Evolutionary conservation across 2,797 vertebrate species (phyloP).

Genomic region (Lepilemur ruficaudatus): DNA sequence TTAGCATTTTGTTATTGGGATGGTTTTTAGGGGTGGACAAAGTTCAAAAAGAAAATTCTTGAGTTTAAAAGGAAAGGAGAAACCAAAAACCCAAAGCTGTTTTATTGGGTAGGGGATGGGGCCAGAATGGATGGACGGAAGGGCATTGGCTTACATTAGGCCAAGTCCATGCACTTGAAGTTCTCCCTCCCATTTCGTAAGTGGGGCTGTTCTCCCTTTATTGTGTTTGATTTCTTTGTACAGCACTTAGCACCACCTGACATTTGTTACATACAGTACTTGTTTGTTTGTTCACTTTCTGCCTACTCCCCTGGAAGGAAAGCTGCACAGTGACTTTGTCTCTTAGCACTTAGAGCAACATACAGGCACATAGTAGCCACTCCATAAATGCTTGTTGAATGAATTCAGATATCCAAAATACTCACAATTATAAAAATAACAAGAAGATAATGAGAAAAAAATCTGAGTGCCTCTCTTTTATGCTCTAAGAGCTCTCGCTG

Average conservation of each 20-base stretch:
- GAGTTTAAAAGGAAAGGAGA: slow-evolving; percentile 24
- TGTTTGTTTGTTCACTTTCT: neutral
- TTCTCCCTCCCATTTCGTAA: neutral
- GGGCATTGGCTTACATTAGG: neutral
- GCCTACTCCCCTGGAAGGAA: neutral
- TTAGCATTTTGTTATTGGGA: neutral
- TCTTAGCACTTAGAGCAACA: neutral
- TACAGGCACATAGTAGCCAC: neutral
- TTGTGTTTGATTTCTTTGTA: neutral
- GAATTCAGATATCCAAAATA: neutral
- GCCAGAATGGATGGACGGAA: neutral
- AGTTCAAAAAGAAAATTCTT: slow-evolving; percentile 3
- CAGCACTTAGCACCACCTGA: neutral
- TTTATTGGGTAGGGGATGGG: neutral
- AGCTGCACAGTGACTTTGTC: neutral
- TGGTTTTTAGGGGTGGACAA: neutral
- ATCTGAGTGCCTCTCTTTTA: too few species aligned
- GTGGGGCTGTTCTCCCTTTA: neutral
- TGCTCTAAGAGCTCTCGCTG: too few species aligned
- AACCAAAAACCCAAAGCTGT: neutral
- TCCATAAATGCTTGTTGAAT: neutral
- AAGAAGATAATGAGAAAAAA: neutral
- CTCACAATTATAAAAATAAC: neutral
- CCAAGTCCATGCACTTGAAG: neutral
- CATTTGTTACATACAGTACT: too few species aligned